Evolutionary conservation across 2,797 vertebrate genomes (phyloP).

Genomic region (Poecilia wingei): DNA sequence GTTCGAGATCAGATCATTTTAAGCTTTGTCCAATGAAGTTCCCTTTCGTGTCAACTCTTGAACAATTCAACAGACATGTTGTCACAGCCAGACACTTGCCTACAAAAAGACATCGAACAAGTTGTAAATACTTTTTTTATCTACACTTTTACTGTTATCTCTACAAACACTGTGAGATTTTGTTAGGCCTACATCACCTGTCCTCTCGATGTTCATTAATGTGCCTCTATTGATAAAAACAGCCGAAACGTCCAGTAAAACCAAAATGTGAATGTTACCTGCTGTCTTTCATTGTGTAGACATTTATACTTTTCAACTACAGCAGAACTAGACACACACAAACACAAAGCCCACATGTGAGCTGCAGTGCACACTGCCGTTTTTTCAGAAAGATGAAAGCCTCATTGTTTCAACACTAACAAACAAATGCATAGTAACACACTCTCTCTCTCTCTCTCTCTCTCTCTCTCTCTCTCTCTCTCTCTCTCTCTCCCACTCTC

Average conservation of each 20-base stretch:
- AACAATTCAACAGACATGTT: too few species aligned
- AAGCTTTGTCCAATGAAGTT: neutral
- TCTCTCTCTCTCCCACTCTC: neutral
- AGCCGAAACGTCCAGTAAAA: neutral
- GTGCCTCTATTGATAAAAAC: neutral
- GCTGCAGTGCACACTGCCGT: slow-evolving; percentile 29
- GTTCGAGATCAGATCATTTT: neutral
- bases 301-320: neutral
- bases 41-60: too few species aligned
- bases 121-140: too few species aligned
- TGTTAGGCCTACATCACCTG: neutral
- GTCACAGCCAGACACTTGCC: too few species aligned
- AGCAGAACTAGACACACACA: neutral
- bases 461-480: neutral
- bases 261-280: neutral
- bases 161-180: neutral
- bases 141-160: too few species aligned
- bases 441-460: neutral
- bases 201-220: neutral
- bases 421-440: slow-evolving; percentile 6
- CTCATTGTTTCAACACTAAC: slow-evolving; percentile 40
- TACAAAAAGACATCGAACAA: too few species aligned
- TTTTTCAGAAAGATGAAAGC: slow-evolving; percentile 44
- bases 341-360: slow-evolving; percentile 7
- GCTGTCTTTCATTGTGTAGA: too few species aligned